Base-by-base conservation (phyloP, 1,140 invertebrate species). In the Microplitis demolitor region DNA sequence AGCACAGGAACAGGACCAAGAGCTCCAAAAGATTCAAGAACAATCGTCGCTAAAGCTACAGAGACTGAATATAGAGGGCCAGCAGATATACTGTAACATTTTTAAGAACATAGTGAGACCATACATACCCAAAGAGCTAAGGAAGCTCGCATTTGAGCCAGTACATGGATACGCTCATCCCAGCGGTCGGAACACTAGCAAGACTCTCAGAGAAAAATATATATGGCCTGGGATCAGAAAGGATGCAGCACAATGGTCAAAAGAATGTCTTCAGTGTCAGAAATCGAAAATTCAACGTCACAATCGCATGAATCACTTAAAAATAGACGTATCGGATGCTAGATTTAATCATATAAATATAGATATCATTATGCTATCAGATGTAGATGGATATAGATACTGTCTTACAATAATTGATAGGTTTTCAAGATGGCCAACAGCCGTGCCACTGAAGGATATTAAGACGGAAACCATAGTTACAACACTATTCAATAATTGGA, bases 381-480 rank as follows among this genome's bases (percentile, higher is more conserved):
- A 37, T 4, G 60, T 68, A 1, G 60, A 82, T 11, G 83, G 76
- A 8, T 80, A 69, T 51, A 45, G 54, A n/a, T 88, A 88, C 67
- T 76, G 78, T n/a, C 76, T 89, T 6, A 58, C 54, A 16, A 58
- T 58, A 8, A 83, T 88, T 5, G 84, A 88, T 71, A 69, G 84
- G 13, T 88, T 80, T 73, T 85, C 84, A 5, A 61, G 83, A 14
- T 89, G 85, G 82, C 82, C 79, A 0, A 82, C 88, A 75, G 83
- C 78, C 4, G 70, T 84, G n/a, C 82, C 87, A 3, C 69, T 86
- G 0, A n/a, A 62, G 14, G 79, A 88, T 66, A 83, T 81, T 2
- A 77, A 75, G 13, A 76, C 82, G 24, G 76, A 80, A 45, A 76
- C 78, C 8, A 76, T 82, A 9, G 77, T 78, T 4, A 56, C 63